Conservation (phyloP, 2,888 invertebrate genomes). For the Amphipoea oculea region DNA sequence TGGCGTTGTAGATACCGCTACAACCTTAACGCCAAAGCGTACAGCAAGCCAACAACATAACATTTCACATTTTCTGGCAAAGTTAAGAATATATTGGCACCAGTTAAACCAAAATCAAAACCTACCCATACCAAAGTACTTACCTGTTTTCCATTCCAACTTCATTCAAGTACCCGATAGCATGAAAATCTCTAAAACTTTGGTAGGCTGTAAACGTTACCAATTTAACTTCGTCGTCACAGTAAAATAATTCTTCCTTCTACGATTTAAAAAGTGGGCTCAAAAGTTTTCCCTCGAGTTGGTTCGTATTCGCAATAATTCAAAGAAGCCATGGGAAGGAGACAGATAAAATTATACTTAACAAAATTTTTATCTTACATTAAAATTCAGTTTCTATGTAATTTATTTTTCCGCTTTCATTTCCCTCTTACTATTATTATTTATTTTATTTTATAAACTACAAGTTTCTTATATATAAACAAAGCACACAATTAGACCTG, state of each 20-base stretch:
- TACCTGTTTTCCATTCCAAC: slow-evolving; percentile 8
- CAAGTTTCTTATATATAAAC: too few species aligned
- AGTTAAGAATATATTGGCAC: background rate
- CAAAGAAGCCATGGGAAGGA: slow-evolving; percentile 32
- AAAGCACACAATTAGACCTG: too few species aligned
- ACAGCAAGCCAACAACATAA: background rate
- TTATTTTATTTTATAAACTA: too few species aligned
- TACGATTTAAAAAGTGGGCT: slow-evolving; percentile 47
- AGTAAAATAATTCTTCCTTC: slow-evolving; percentile 49
- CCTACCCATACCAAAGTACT: too few species aligned
- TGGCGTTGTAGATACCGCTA: too few species aligned
- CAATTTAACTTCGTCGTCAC: slow-evolving; percentile 56
- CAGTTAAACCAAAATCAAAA: background rate
- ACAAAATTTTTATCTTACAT: slow-evolving; percentile 39
- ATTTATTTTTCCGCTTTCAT: slow-evolving; percentile 3
- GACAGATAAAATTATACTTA: slow-evolving; percentile 47
- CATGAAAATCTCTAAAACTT: slow-evolving; percentile 38
- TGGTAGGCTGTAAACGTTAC: slow-evolving; percentile 46
- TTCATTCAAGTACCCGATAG: background rate
- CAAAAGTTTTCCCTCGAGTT: slow-evolving; percentile 43
- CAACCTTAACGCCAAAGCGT: background rate
- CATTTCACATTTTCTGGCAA: background rate
- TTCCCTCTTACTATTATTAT: too few species aligned
- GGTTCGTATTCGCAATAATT: slow-evolving; percentile 50
- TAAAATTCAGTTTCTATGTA: slow-evolving; percentile 33